Evolutionary conservation across 1,140 invertebrate genomes (phyloP).

Genomic region (Telenomus remus): DNA sequence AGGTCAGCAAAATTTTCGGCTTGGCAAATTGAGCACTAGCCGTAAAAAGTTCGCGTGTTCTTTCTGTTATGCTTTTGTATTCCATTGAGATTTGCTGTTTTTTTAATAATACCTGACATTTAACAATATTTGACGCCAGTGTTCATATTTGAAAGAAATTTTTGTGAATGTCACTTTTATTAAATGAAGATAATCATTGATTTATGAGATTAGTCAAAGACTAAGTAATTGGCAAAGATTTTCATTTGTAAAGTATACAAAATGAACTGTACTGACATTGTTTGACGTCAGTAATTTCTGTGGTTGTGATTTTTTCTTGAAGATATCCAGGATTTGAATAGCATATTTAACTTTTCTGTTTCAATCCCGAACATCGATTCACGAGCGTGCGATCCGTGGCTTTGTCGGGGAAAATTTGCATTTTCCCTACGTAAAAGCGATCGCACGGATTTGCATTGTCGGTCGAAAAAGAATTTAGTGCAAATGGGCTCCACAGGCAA

Average conservation of each 20-base stretch:
- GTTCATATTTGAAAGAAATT: too few species aligned
- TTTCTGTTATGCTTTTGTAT: constrained; percentile 26
- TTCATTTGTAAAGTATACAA: too few species aligned
- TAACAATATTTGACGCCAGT: constrained; percentile 7
- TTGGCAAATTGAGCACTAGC: constrained; percentile 34
- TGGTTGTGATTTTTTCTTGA: too few species aligned
- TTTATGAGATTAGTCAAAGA: too few species aligned
- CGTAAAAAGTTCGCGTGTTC: constrained; percentile 20
- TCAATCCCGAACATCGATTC: constrained; percentile 42
- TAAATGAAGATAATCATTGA: too few species aligned
- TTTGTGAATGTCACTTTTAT: too few species aligned
- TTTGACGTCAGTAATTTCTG: too few species aligned
- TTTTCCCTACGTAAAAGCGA: constrained; percentile 49
- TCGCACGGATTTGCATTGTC: constrained; percentile 53
- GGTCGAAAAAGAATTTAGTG: constrained; percentile 54
- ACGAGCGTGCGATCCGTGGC: constrained; percentile 29
- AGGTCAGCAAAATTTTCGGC: constrained; percentile 65
- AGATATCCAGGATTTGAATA: constrained; percentile 2
- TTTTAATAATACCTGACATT: too few species aligned
- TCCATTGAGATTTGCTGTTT: constrained; percentile 35
- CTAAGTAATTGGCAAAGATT: too few species aligned
- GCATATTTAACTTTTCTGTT: constrained; percentile 17
- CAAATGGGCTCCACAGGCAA: constrained; percentile 35
- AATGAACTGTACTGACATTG: too few species aligned
- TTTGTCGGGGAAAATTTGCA: constrained; percentile 37